A percentile compares a stretch with the other conserved stretches of the same genome.
These are phyloP conservation scores for Priocnemis perturbator DNA, from an alignment of 2,888 invertebrate genomes.

Conservation along the genomic window DNA sequence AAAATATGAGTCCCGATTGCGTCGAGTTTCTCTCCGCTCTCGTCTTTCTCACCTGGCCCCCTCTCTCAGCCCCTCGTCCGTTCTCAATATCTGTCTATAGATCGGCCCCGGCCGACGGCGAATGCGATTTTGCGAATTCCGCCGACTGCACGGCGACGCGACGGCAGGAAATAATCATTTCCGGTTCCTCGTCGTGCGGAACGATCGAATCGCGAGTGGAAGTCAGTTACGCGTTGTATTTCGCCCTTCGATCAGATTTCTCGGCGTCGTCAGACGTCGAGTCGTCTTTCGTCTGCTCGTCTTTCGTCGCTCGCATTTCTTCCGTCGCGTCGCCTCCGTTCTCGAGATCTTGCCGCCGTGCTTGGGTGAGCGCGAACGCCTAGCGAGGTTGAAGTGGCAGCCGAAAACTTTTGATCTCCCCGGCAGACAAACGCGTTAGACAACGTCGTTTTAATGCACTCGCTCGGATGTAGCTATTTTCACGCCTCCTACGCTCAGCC, in stretches of 20 bases:
- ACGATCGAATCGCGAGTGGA: conserved; percentile 9
- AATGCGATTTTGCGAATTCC: conserved; percentile 30
- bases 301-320: too few species aligned
- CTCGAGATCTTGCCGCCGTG: too few species aligned
- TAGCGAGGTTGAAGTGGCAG: neutral
- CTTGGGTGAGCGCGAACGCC: neutral
- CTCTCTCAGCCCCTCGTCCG: neutral
- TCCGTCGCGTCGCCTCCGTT: too few species aligned
- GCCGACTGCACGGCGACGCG: conserved; percentile 34
- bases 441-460: conserved; percentile 1
- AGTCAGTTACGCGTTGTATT: neutral
- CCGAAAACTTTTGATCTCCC: neutral
- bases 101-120: conserved; percentile 8
- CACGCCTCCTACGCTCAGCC: conserved; percentile 16
- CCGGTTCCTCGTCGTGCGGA: conserved; percentile 31
- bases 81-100: neutral
- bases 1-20: conserved; percentile 40
- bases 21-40: conserved; percentile 22
- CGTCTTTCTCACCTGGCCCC: neutral
- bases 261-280: neutral
- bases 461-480: conserved; percentile 26
- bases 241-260: conserved; percentile 11
- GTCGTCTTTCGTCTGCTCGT: neutral
- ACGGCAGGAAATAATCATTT: conserved; percentile 46
- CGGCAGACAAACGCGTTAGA: conserved; percentile 1